Conservation (phyloP, 2,113 vertebrate species). For the Gallinago jamesoni region DNA sequence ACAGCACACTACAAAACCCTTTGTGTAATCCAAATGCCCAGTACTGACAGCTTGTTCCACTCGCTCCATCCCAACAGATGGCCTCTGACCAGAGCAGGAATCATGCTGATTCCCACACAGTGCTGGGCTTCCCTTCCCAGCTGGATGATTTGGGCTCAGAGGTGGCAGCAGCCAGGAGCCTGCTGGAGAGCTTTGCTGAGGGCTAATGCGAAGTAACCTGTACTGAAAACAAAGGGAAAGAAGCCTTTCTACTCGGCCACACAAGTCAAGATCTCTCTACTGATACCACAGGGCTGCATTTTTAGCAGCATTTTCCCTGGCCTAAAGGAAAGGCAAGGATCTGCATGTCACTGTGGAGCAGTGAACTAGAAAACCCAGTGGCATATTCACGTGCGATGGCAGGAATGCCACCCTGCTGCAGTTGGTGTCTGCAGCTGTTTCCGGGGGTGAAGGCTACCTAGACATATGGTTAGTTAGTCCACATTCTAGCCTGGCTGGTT, state of each 20-base stretch:
- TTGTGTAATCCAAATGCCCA: neutral
- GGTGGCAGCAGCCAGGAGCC: neutral
- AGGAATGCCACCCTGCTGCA: neutral
- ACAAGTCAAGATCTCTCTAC: neutral
- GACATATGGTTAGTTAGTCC: neutral
- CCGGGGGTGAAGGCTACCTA: neutral
- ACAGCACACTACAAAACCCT: neutral
- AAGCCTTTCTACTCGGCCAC: neutral
- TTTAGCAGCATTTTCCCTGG: neutral
- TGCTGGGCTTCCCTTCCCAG: neutral
- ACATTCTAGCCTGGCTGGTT: neutral
- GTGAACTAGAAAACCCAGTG: neutral
- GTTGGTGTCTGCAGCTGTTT: neutral
- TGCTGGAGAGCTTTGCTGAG: neutral
- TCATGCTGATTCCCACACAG: neutral
- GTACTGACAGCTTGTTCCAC: fast-evolving
- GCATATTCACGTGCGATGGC: neutral
- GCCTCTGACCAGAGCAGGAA: neutral
- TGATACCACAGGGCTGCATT: neutral
- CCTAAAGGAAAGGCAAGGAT: neutral
- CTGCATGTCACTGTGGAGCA: fast-evolving
- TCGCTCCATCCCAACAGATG: neutral
- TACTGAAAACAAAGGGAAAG: neutral
- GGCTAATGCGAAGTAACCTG: neutral
- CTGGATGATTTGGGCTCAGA: neutral